Base-by-base conservation (phyloP, 2,113 vertebrate genomes). In the Marmota flaviventris region DNA sequence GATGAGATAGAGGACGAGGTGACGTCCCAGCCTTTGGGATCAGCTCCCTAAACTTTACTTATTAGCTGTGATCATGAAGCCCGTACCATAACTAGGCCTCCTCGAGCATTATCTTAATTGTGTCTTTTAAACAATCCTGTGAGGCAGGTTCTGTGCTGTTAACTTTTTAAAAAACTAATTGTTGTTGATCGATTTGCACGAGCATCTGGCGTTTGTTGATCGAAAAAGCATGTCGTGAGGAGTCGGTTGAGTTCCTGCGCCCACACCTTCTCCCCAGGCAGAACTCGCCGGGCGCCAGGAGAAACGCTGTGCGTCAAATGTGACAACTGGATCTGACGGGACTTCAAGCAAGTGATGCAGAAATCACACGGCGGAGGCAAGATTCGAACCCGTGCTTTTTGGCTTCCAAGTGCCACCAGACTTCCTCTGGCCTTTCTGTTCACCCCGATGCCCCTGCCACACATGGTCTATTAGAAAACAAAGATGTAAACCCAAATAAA, bases 141-240 rank as follows among this genome's bases (percentile, higher is more conserved):
- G 39, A 92, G 75, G 90, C 45, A 78, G 78, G 76, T 79, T 95
- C 89, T 8, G 0, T 42, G 51, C 51, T 39, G 34, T 73, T 94
- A 34, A 51, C 8, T 34, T 92, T 94, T 82, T 83, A 39, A 25
- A 32, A 17, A 63, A 69, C 72, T 77, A 89, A 92, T 61, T 86
- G 56, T 67, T 72, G 78, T 39, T 83, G 93, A 87, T 70, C 90
- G 93, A 96, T 92, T 75, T 90, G 79, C 42, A 25, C 79, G 39
- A 81, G 79, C 95, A 93, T 92, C 93, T 93, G 96, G 95, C 92
- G 76, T 95, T 95, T 95, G 89, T 84, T 95, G 96, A 86, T 67
- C 9, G 2, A 61, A 85, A 85, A 85, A 85, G 73, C 79, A 13
- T 34, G 73, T 96, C 65, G 87, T 34, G 79, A 87, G 51, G 96